A percentile compares a stretch with the other conserved stretches of the same genome.
Conservation (phyloP, 1,140 invertebrate genomes). For the Halotydeus destructor region DNA sequence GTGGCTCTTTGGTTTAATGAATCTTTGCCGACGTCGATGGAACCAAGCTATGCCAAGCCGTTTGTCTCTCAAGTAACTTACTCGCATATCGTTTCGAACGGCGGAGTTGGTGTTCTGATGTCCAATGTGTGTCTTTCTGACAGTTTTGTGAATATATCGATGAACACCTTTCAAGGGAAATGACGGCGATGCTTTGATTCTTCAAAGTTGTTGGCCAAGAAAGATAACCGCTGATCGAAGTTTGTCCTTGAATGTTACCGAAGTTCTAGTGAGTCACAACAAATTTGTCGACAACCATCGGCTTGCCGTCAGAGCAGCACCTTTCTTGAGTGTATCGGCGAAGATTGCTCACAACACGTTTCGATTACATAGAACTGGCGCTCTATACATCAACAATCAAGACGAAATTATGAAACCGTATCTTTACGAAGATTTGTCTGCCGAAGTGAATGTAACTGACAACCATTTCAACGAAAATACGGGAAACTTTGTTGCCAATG, state of each 20-base stretch:
- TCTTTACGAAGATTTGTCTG: slow-evolving; percentile 17
- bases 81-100: slow-evolving; percentile 58
- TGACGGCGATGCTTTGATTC: slow-evolving; percentile 45
- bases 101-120: slow-evolving; percentile 56
- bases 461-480: slow-evolving; percentile 71
- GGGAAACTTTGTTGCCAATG: slow-evolving; percentile 62
- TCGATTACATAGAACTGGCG: slow-evolving; percentile 51
- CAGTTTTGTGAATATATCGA: slow-evolving; percentile 48
- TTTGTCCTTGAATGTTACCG: too few species aligned
- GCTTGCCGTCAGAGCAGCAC: slow-evolving; percentile 52
- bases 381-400: slow-evolving; percentile 68
- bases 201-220: slow-evolving; percentile 46
- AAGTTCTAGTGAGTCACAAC: slow-evolving; percentile 64
- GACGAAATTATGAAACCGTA: slow-evolving; percentile 26
- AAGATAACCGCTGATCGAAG: too few species aligned
- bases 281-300: slow-evolving; percentile 42
- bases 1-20: slow-evolving; percentile 70
- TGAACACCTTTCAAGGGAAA: slow-evolving; percentile 60
- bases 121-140: slow-evolving; percentile 35
- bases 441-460: slow-evolving; percentile 50
- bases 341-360: slow-evolving; percentile 73
- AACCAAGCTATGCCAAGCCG: too few species aligned
- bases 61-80: slow-evolving; percentile 40
- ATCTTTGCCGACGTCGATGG: slow-evolving; percentile 35
- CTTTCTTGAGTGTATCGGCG: slow-evolving; percentile 53